Evolutionary conservation across 1,140 invertebrate species (phyloP).

Genomic region (Luehdorfia chinensis): DNA sequence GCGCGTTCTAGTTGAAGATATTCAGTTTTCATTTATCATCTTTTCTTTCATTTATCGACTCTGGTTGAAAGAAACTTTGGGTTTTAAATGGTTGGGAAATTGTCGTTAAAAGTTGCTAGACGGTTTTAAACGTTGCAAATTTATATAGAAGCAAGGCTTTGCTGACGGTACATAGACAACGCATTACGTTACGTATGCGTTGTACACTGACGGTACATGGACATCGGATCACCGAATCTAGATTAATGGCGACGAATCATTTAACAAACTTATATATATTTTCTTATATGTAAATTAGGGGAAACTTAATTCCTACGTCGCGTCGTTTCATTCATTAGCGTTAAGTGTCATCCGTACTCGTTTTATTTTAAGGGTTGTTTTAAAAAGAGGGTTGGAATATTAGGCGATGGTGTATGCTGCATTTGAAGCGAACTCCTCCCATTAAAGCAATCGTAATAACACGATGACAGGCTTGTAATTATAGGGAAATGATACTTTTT

Average conservation of each 20-base stretch:
- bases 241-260: too few species aligned
- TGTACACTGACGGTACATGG: too few species aligned
- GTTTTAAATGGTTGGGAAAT: too few species aligned
- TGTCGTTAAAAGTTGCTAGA: too few species aligned
- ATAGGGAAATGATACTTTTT: neutral
- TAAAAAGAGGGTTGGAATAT: neutral
- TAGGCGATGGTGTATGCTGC: neutral
- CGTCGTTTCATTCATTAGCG: neutral
- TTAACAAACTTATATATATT: neutral
- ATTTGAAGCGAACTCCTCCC: neutral
- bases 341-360: slow-evolving; percentile 1
- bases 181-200: too few species aligned
- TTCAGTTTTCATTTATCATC: neutral
- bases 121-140: neutral
- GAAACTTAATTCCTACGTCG: too few species aligned
- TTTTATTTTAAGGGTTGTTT: neutral
- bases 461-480: slow-evolving; percentile 1
- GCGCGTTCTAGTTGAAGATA: slow-evolving; percentile 20
- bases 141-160: neutral
- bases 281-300: neutral
- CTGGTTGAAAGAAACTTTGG: too few species aligned
- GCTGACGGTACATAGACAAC: neutral
- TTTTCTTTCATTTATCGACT: neutral
- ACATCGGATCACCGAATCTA: too few species aligned
- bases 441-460: slow-evolving; percentile 1